phyloP scores from a whole-genome alignment of 2,797 vertebrate species.

The Clarias laeviceps region DNA sequence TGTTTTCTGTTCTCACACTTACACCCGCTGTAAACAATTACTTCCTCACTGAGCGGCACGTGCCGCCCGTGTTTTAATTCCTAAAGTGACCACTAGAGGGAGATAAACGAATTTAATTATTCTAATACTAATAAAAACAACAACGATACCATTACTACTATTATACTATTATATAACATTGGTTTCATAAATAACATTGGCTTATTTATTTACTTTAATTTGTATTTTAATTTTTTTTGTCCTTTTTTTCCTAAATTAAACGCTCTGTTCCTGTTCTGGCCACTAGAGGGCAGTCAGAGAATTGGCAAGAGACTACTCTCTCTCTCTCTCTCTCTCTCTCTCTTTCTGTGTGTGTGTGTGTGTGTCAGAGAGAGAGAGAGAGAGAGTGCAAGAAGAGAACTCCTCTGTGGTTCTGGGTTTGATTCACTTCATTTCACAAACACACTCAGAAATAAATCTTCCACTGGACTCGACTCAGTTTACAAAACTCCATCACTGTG shows the following conservation, averaged over 20 bases:
- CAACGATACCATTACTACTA: too few species aligned
- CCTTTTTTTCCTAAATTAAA: background rate
- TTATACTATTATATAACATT: too few species aligned
- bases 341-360: background rate
- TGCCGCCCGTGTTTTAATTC: background rate
- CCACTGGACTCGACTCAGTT: conserved; percentile 56
- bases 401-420: conserved; percentile 51
- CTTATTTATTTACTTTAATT: background rate
- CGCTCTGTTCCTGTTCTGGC: background rate
- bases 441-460: conserved; percentile 35
- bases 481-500: conserved; percentile 52
- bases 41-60: background rate
- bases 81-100: background rate
- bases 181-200: too few species aligned
- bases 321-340: background rate
- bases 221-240: background rate
- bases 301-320: background rate
- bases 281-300: conserved; percentile 20
- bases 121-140: background rate
- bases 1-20: background rate
- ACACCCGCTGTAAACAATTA: background rate
- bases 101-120: too few species aligned
- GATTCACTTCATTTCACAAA: conserved; percentile 51
- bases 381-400: conserved; percentile 35
- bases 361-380: conserved; percentile 26